These are phyloP conservation scores for Litoditis marina DNA, from an alignment of 2,888 invertebrate genomes.

Conservation along the genomic window DNA sequence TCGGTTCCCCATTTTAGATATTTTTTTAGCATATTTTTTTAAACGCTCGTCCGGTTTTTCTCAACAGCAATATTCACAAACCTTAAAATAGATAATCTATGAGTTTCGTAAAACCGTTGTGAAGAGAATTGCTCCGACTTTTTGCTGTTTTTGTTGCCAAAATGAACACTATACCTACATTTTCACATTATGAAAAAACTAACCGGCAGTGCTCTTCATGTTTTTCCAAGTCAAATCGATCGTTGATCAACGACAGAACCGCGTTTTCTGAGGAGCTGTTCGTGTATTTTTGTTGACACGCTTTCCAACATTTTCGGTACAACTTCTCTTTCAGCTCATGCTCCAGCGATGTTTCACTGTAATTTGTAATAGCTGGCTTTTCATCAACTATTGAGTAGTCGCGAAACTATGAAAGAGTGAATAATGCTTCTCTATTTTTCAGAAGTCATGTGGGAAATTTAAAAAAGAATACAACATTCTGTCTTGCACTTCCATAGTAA, in stretches of 20 bases:
- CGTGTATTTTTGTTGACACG: not conserved
- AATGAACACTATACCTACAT: not conserved
- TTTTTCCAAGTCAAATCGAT: constrained; percentile 8
- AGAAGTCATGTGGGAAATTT: no score
- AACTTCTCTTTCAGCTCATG: constrained; percentile 11
- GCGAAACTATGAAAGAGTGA: no score
- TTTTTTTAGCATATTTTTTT: not conserved
- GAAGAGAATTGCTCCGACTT: no score
- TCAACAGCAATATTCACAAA: no score
- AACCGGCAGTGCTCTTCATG: constrained; percentile 15
- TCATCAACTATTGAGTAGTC: no score
- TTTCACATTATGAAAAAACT: not conserved
- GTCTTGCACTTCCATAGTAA: no score
- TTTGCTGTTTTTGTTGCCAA: no score
- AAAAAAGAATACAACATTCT: no score
- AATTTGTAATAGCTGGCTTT: no score
- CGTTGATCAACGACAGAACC: constrained; percentile 15
- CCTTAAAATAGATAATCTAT: no score
- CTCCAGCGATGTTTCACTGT: constrained; percentile 7
- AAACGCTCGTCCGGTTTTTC: not conserved
- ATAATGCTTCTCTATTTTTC: no score
- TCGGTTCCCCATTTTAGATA: not conserved
- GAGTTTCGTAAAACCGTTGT: no score
- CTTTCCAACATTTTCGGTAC: constrained; percentile 18
- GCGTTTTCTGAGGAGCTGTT: constrained; percentile 10